These are phyloP conservation scores for Saiga tatarica DNA, from an alignment of 2,113 vertebrate species.

Conservation along the genomic window DNA sequence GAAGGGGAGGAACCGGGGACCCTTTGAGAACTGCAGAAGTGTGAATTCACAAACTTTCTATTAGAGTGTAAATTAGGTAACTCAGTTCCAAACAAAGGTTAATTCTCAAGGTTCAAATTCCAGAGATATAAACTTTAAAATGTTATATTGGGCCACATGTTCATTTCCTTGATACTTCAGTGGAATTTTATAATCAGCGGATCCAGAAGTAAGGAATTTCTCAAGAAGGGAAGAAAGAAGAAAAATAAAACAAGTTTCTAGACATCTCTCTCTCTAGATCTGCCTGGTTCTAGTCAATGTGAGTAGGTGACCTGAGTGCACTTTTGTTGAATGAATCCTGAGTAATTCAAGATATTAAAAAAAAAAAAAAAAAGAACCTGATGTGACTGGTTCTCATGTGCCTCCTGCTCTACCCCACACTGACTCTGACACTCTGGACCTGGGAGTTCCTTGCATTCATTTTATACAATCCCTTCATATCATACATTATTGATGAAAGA, in stretches of 20 bases:
- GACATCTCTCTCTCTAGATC: not conserved
- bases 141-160: not conserved
- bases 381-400: not conserved
- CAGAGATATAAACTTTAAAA: not conserved
- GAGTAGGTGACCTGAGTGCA: not conserved
- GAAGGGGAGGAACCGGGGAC: not conserved
- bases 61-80: not conserved
- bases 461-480: not conserved
- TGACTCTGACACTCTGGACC: not conserved
- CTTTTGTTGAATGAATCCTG: not conserved
- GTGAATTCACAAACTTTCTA: not conserved
- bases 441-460: not conserved
- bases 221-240: not conserved
- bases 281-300: not conserved
- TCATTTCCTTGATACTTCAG: not conserved
- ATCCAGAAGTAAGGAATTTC: not conserved
- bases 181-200: not conserved
- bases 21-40: not conserved
- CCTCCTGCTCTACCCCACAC: not conserved
- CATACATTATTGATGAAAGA: not conserved
- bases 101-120: not conserved
- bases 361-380: not conserved
- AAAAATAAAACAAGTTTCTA: not conserved
- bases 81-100: not conserved
- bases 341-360: not conserved